Evolutionary conservation across 2,113 vertebrate genomes (phyloP), one percentile per base, ranked within the genome.

Genomic region (Fregata magnificens): DNA sequence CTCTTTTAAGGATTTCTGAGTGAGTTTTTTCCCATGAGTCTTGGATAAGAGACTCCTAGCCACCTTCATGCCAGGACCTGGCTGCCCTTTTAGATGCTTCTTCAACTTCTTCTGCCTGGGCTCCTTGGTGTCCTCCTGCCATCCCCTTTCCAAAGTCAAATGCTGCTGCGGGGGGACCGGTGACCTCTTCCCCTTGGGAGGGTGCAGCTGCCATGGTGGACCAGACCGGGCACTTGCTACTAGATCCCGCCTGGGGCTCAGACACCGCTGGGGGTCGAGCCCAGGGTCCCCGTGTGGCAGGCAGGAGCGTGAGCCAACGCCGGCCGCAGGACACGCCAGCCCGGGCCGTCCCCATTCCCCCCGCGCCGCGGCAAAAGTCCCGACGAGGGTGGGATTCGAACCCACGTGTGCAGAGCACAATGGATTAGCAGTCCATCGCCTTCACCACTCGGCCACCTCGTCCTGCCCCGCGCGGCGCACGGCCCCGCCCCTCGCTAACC

Each of bases 371-470:
- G 80, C 45, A 70, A 52, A 61, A 71, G 5, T 3, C 31, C 31
- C 96, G 90, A 96, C 97, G 91, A 98, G 85, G 95, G 74, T 97
- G 97, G 97, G 96, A 98, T 98, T 98, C 95, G 95, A 98, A 97
- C 97, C 98, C 98, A 97, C 94, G 90, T 85, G 50, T 97, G 97
- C 94, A 98, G 83, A 98, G 93, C 97, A 97, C 97, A 97, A 97
- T 96, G 95, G 96, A 98, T 98, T 98, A 97, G 97, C 96, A 97
- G 97, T 98, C 96, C 97, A 97, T 8, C 97, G 89, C 98, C 97
- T 98, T 98, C 90, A 98, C 97, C 97, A 97, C 98, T 98, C 96
- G 95, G 97, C 97, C 98, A 97, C 97, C 97, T 97, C 97, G 58
- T 93, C 91, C 13, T 6, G 17, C 13, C 8, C 4, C 7, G 0